Conservation (phyloP, 23 tunicate species). For the Clavelina lepadiformis region DNA sequence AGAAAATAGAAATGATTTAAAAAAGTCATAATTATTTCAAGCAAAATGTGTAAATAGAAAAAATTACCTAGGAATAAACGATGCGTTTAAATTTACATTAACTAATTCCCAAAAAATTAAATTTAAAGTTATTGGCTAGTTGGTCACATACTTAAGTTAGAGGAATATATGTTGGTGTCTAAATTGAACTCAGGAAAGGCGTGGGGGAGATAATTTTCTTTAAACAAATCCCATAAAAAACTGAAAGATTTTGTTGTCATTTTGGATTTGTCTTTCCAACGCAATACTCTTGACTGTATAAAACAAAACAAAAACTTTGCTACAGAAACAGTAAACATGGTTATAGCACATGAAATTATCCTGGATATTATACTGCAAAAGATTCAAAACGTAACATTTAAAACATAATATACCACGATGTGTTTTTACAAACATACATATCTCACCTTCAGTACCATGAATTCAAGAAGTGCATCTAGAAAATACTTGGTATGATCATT, state of each 20-base stretch:
- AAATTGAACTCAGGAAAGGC: conserved; percentile 63
- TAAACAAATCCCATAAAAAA: conserved; percentile 91
- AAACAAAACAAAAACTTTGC: not conserved
- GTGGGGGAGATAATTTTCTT: conserved; percentile 66
- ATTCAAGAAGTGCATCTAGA: conserved; percentile 64
- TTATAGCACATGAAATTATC: not conserved
- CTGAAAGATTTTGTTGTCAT: conserved; percentile 39
- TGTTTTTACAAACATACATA: too few relatives aligned
- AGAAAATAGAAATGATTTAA: not conserved
- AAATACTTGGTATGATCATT: conserved; percentile 62
- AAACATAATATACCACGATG: too few relatives aligned
- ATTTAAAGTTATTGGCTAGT: not conserved
- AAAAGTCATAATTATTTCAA: not conserved
- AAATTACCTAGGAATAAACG: not conserved
- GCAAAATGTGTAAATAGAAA: not conserved
- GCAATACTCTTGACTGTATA: conserved; percentile 25
- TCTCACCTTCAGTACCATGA: conserved; percentile 81
- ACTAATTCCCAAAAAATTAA: not conserved
- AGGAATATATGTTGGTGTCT: conserved; percentile 41
- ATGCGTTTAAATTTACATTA: not conserved
- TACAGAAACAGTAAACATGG: not conserved
- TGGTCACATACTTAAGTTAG: conserved; percentile 1
- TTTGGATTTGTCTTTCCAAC: conserved; percentile 59
- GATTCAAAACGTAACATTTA: too few relatives aligned
- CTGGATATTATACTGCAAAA: not conserved